Evolutionary conservation across 2,113 vertebrate genomes (phyloP).

Genomic region (Tonatia bakeri): DNA sequence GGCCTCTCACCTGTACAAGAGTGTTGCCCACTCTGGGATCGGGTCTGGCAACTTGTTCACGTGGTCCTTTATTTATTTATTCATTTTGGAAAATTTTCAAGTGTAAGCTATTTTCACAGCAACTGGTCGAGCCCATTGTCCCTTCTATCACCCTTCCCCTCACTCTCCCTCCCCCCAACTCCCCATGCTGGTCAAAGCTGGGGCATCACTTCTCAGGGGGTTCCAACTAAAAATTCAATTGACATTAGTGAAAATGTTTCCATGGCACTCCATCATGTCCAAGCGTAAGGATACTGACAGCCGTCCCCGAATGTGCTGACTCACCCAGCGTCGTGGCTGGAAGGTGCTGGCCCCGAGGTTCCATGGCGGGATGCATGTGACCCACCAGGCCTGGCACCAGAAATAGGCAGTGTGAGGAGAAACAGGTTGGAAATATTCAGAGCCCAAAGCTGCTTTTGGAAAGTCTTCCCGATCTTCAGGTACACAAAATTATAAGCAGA

Average conservation of each 20-base stretch:
- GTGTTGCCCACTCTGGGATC: background rate
- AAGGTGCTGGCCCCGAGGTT: background rate
- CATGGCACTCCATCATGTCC: background rate
- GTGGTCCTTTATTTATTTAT: background rate
- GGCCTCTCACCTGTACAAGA: background rate
- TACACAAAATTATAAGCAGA: background rate
- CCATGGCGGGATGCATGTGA: background rate
- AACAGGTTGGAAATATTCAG: background rate
- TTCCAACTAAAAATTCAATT: background rate
- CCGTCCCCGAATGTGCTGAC: no score
- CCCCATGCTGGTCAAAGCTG: background rate
- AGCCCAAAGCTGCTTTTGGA: background rate
- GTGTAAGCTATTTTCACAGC: background rate
- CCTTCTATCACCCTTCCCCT: background rate
- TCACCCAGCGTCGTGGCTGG: background rate
- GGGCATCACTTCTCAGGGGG: background rate
- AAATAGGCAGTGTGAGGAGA: background rate
- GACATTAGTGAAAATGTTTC: background rate
- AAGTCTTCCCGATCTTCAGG: background rate
- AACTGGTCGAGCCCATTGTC: no score
- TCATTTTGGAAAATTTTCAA: background rate
- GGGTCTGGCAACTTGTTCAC: background rate
- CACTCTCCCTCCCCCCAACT: background rate
- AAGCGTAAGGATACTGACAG: background rate
- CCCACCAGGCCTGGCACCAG: background rate